Percentiles rank a stretch among this genome's conserved stretches.
Evolutionary conservation across 2,888 invertebrate genomes (phyloP).

Genomic region (Caenorhabditis doughertyi): DNA sequence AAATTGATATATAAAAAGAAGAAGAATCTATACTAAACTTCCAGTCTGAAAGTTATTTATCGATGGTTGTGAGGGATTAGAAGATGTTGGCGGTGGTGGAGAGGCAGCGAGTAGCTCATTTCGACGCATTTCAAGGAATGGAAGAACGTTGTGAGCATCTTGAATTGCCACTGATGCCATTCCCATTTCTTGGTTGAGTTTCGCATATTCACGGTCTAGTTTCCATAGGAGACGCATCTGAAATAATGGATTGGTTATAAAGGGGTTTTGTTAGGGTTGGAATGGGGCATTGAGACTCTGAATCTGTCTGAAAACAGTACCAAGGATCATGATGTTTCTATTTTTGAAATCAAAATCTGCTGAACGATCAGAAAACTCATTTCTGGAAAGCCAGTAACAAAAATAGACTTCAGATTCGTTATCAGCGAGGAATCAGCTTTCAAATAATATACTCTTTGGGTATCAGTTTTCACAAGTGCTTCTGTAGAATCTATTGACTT

Average conservation of each 20-base stretch:
- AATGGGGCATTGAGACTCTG: too few species aligned
- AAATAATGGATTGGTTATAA: background rate
- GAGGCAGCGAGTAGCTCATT: slow-evolving; percentile 34
- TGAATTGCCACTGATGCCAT: slow-evolving; percentile 7
- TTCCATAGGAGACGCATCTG: slow-evolving; percentile 42
- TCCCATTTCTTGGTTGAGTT: slow-evolving; percentile 1
- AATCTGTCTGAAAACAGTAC: too few species aligned
- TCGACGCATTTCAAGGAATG: slow-evolving; percentile 38
- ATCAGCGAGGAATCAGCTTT: too few species aligned
- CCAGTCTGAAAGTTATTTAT: background rate
- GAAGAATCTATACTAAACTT: slow-evolving; percentile 28
- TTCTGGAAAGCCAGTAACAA: too few species aligned
- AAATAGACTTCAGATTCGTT: background rate
- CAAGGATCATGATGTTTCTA: too few species aligned
- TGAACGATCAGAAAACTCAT: too few species aligned
- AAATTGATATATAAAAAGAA: background rate
- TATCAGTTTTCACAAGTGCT: too few species aligned
- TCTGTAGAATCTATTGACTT: too few species aligned
- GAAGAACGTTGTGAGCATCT: slow-evolving; percentile 7
- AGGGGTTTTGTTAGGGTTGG: background rate
- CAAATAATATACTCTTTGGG: too few species aligned
- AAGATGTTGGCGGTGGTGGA: slow-evolving; percentile 1
- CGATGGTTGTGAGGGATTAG: too few species aligned
- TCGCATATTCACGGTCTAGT: slow-evolving; percentile 3
- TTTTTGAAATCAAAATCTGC: too few species aligned